A percentile compares a stretch with the other conserved stretches of the same genome.
Evolutionary conservation across 2,888 invertebrate genomes (phyloP).

Genomic region (Acleris emargana): DNA sequence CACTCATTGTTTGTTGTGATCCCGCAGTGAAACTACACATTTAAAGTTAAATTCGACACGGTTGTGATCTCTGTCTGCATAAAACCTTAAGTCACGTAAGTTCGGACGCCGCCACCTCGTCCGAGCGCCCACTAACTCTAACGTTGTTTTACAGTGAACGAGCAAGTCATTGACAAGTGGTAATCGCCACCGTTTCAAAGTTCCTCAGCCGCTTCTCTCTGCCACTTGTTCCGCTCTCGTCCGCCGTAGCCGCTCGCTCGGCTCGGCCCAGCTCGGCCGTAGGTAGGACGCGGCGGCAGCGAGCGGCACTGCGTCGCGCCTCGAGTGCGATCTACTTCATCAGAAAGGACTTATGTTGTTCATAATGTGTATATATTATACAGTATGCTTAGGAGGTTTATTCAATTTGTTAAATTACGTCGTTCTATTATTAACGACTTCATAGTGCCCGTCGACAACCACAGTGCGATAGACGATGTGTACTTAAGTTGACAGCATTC

Average conservation of each 20-base stretch:
- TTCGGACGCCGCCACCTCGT: constrained; percentile 69
- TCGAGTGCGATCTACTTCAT: constrained; percentile 61
- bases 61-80: constrained; percentile 79
- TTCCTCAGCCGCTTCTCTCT: constrained; percentile 80
- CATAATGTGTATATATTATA: constrained; percentile 82
- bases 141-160: constrained; percentile 87
- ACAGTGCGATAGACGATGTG: constrained; percentile 82
- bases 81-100: constrained; percentile 66
- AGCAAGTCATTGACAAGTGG: constrained; percentile 88
- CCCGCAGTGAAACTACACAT: constrained; percentile 83
- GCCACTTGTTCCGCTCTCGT: constrained; percentile 75
- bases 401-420: constrained; percentile 81
- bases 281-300: constrained; percentile 41
- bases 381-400: constrained; percentile 83
- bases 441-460: constrained; percentile 83
- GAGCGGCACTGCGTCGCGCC: constrained; percentile 48
- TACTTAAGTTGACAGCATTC: constrained; percentile 82
- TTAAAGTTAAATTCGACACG: constrained; percentile 71
- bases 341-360: constrained; percentile 75
- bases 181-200: constrained; percentile 80
- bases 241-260: constrained; percentile 55
- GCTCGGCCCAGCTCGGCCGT: constrained; percentile 10
- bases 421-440: constrained; percentile 80
- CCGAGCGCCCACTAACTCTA: constrained; percentile 72
- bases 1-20: constrained; percentile 83